These are phyloP conservation scores for Notothenia rossii DNA, from an alignment of 2,113 vertebrate genomes.

Conservation along the genomic window DNA sequence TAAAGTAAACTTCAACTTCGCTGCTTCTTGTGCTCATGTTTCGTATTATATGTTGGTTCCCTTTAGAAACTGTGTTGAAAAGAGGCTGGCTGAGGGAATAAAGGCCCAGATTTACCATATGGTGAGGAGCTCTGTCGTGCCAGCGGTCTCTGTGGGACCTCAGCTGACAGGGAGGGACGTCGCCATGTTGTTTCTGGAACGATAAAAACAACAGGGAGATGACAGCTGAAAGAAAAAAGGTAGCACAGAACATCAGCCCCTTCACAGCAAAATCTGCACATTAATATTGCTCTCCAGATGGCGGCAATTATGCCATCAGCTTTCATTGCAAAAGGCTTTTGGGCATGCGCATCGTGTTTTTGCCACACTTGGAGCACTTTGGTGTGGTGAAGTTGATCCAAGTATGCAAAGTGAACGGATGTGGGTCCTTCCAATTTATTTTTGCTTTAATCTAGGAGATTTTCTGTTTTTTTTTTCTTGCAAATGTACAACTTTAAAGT, in stretches of 20 bases:
- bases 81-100: neutral
- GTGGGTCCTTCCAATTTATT: too few relatives aligned
- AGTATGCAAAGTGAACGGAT: too few relatives aligned
- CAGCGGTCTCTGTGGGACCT: constrained; percentile 51
- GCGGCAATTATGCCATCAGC: neutral
- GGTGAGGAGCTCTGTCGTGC: constrained; percentile 37
- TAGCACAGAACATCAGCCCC: neutral
- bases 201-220: constrained; percentile 19
- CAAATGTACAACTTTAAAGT: too few relatives aligned
- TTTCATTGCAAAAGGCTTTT: neutral
- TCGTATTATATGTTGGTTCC: neutral
- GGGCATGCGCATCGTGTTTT: neutral
- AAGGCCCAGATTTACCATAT: constrained; percentile 61
- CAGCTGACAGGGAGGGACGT: constrained; percentile 34
- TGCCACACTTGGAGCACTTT: too few relatives aligned
- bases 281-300: neutral
- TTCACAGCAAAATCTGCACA: neutral
- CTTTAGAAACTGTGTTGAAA: neutral
- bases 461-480: too few relatives aligned
- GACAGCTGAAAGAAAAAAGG: neutral
- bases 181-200: constrained; percentile 67
- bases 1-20: too few relatives aligned
- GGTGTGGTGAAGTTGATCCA: too few relatives aligned
- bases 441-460: too few relatives aligned
- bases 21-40: neutral